Conservation (phyloP, 2,888 invertebrate species). For the Eristalis intricaria region DNA sequence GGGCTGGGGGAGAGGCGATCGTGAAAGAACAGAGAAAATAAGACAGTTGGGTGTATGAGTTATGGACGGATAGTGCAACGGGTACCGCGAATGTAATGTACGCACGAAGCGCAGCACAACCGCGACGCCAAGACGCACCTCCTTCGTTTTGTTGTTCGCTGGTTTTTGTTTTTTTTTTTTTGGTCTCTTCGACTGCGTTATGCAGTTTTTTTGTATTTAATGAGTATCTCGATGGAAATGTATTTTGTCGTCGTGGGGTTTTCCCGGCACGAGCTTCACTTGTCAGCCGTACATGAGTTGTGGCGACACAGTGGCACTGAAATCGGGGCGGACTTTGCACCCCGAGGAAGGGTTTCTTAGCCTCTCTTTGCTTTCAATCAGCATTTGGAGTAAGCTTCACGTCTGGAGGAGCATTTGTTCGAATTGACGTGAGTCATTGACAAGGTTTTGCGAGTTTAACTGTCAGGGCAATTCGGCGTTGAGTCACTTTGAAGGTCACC, state of each 20-base stretch:
- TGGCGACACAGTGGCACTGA: neutral
- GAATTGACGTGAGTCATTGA: no score
- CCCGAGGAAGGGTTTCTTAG: neutral
- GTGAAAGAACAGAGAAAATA: conserved; percentile 13
- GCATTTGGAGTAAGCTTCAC: no score
- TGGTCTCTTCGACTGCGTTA: neutral
- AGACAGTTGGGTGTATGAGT: conserved; percentile 64
- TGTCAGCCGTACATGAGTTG: conserved; percentile 1
- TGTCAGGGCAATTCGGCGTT: no score
- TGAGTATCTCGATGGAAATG: conserved; percentile 39
- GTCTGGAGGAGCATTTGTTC: no score
- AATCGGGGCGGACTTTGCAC: neutral
- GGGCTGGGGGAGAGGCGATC: neutral
- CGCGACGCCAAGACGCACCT: conserved; percentile 16
- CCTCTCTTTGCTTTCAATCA: no score
- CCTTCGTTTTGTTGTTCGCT: neutral
- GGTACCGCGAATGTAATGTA: conserved; percentile 51
- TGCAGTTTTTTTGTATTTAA: conserved; percentile 22
- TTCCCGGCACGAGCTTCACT: conserved; percentile 42
- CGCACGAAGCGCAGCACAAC: conserved; percentile 33
- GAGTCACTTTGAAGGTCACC: no score
- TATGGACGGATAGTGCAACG: conserved; percentile 48
- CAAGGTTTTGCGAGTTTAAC: no score
- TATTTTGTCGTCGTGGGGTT: conserved; percentile 36
- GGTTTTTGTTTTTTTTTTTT: neutral